phyloP scores from a whole-genome alignment of 2,113 vertebrate genomes.

The Spheniscus mendiculus region DNA sequence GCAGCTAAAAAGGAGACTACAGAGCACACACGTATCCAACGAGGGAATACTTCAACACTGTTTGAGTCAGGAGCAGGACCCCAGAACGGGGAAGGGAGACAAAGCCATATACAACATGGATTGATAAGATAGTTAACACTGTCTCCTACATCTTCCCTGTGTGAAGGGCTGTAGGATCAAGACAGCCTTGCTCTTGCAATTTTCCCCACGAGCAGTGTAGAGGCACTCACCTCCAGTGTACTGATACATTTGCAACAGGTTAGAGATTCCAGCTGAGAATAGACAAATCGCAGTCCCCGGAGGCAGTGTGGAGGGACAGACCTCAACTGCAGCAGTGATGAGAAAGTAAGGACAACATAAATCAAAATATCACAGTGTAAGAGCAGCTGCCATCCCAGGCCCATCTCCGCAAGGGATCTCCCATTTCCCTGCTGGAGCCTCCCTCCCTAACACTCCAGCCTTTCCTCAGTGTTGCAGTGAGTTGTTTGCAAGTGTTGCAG shows the following conservation, averaged over 20 bases:
- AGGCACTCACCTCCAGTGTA: constrained; percentile 83
- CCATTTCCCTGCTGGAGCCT: too few species aligned
- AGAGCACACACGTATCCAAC: neutral
- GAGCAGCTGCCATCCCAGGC: neutral
- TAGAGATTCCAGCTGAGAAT: constrained; percentile 92
- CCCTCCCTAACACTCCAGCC: too few species aligned
- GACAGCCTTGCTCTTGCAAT: neutral
- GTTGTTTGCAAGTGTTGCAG: neutral
- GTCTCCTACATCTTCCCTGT: neutral
- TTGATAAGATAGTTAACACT: neutral
- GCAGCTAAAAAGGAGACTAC: neutral
- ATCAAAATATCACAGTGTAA: neutral
- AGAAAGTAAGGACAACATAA: neutral
- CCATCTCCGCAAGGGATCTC: neutral
- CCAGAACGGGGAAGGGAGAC: neutral
- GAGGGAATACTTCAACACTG: neutral
- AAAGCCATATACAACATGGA: neutral
- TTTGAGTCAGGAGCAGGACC: neutral
- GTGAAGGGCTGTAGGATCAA: neutral
- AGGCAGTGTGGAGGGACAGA: constrained; percentile 89
- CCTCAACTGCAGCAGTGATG: constrained; percentile 64
- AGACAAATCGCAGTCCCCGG: constrained; percentile 87
- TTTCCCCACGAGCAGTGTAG: neutral
- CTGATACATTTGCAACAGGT: constrained; percentile 87
- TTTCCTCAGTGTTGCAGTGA: too few species aligned